phyloP scores from a whole-genome alignment of 2,888 invertebrate species.

The Ramazzottius varieornatus region DNA sequence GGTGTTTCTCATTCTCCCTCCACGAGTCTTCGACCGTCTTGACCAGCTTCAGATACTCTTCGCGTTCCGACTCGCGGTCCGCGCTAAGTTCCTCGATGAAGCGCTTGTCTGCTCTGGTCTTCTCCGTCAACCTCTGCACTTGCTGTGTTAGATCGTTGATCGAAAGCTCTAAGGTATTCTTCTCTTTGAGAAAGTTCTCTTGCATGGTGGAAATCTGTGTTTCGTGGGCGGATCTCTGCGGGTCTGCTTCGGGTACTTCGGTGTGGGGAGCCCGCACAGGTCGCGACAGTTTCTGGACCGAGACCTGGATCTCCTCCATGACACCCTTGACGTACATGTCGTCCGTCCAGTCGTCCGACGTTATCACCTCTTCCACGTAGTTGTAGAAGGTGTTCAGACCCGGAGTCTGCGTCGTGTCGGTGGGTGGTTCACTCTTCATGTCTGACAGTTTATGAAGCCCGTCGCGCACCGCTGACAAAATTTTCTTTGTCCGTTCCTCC shows the following conservation, averaged over 20 bases:
- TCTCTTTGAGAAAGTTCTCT: not conserved
- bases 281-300: not conserved
- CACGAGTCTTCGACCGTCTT: not conserved
- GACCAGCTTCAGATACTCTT: not conserved
- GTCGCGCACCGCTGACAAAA: not conserved
- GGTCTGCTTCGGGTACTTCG: not conserved
- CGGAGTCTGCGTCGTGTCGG: not conserved
- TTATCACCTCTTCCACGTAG: not conserved
- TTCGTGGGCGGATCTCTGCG: not conserved
- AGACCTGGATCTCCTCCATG: not conserved
- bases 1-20: not conserved
- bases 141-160: not conserved
- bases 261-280: not conserved
- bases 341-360: not conserved
- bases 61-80: not conserved
- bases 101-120: not conserved
- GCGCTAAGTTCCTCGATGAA: not conserved
- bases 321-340: not conserved
- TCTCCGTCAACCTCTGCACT: not conserved
- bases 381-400: not conserved
- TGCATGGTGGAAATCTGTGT: not conserved
- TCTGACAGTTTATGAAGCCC: not conserved
- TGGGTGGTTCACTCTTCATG: not conserved
- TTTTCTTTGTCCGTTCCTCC: conserved; percentile 2
- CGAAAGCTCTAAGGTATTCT: not conserved